These are phyloP conservation scores for Procambarus virginalis DNA, from an alignment of 1,140 invertebrate genomes.

Conservation along the genomic window DNA sequence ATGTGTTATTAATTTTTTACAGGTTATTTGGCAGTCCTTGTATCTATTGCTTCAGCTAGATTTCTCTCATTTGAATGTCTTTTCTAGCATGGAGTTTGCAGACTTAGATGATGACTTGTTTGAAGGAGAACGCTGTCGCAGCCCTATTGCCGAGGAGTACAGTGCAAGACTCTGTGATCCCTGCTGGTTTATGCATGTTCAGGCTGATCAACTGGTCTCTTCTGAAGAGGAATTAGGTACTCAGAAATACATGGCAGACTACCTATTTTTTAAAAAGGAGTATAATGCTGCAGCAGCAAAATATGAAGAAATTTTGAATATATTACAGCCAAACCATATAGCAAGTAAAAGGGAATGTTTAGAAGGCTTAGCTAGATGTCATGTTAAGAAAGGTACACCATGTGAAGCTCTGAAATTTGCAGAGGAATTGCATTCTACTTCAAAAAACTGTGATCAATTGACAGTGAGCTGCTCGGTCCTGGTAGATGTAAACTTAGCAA, in stretches of 20 bases:
- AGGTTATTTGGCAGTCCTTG: not conserved
- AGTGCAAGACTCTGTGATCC: conserved; percentile 38
- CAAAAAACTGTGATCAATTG: conserved; percentile 44
- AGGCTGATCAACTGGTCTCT: conserved; percentile 23
- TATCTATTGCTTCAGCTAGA: not conserved
- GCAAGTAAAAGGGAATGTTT: conserved; percentile 47
- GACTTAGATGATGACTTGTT: conserved; percentile 54
- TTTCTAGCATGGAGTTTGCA: conserved; percentile 56
- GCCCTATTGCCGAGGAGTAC: conserved; percentile 15
- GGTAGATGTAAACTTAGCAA: conserved; percentile 35
- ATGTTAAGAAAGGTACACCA: conserved; percentile 7
- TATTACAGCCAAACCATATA: not conserved
- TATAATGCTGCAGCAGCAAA: conserved; percentile 26
- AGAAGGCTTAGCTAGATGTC: conserved; percentile 39
- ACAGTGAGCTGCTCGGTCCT: conserved; percentile 53
- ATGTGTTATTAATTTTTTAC: not conserved
- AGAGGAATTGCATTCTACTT: conserved; percentile 34
- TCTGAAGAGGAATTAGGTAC: conserved; percentile 35
- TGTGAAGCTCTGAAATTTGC: conserved; percentile 38
- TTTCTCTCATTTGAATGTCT: too few relatives aligned
- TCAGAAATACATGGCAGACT: conserved; percentile 52
- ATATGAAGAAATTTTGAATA: conserved; percentile 36
- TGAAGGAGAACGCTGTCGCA: conserved; percentile 8
- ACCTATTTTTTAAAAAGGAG: conserved; percentile 42
- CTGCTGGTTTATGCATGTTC: conserved; percentile 42